These are phyloP conservation scores for Lagria hirta DNA, from an alignment of 2,888 invertebrate species.

Conservation along the genomic window DNA sequence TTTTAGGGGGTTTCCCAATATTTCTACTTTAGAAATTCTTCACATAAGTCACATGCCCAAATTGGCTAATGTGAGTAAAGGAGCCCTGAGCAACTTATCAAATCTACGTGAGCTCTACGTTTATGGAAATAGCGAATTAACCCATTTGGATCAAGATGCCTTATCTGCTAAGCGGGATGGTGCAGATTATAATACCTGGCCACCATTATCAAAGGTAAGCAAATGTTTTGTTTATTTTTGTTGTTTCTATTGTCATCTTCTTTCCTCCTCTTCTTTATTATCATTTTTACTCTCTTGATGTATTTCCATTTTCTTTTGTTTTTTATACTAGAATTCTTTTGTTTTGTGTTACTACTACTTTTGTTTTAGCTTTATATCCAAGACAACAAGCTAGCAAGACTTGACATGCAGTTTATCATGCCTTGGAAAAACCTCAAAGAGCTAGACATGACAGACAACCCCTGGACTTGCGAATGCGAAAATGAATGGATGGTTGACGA, in stretches of 20 bases:
- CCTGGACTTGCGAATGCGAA: slow-evolving; percentile 77
- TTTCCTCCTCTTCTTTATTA: too few species aligned
- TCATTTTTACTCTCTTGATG: too few species aligned
- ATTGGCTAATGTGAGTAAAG: slow-evolving; percentile 59
- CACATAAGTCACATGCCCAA: slow-evolving; percentile 69
- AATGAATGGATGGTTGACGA: slow-evolving; percentile 75
- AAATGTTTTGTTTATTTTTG: slow-evolving; percentile 1
- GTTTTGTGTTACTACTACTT: too few species aligned
- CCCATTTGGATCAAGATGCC: slow-evolving; percentile 62
- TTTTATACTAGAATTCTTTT: too few species aligned
- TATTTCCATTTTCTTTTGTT: too few species aligned
- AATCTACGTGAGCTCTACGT: slow-evolving; percentile 62
- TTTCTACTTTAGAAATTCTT: slow-evolving; percentile 64
- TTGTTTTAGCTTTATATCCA: slow-evolving; percentile 68
- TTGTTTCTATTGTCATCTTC: too few species aligned
- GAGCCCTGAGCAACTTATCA: slow-evolving; percentile 60
- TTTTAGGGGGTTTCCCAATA: slow-evolving; percentile 65
- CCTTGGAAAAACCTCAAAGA: slow-evolving; percentile 70
- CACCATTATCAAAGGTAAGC: slow-evolving; percentile 66
- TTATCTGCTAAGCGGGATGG: slow-evolving; percentile 57
- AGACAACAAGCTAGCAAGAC: slow-evolving; percentile 68
- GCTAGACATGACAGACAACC: slow-evolving; percentile 71
- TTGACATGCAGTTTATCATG: slow-evolving; percentile 65
- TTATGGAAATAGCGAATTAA: slow-evolving; percentile 64
- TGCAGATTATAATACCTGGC: slow-evolving; percentile 61